Conservation (phyloP, 2,888 invertebrate species). For the Syrphus vitripennis region DNA sequence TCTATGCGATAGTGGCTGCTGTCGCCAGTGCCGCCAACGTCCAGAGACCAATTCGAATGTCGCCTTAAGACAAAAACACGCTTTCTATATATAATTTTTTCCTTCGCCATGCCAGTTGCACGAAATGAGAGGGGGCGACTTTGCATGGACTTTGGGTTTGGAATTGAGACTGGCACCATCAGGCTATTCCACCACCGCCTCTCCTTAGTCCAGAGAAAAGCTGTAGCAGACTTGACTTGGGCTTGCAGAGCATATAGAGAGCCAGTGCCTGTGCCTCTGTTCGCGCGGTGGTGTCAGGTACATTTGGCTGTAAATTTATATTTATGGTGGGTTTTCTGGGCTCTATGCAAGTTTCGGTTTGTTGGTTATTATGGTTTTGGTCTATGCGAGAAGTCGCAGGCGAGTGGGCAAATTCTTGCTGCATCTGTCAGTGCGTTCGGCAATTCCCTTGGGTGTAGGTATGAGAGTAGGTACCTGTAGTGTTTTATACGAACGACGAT, state of each 20-base stretch:
- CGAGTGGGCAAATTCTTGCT: constrained; percentile 64
- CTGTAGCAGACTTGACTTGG: background rate
- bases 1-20: constrained; percentile 59
- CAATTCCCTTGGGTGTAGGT: constrained; percentile 38
- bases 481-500: background rate
- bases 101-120: background rate
- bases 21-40: constrained; percentile 70
- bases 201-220: constrained; percentile 13
- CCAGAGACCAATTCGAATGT: constrained; percentile 68
- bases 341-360: constrained; percentile 24
- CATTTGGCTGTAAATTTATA: constrained; percentile 69
- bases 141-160: background rate
- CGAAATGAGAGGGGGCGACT: constrained; percentile 13
- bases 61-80: constrained; percentile 70
- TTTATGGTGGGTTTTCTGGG: constrained; percentile 63
- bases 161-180: constrained; percentile 16
- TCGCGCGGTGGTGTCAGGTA: constrained; percentile 59
- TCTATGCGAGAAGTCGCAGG: background rate
- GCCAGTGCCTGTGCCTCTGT: constrained; percentile 43
- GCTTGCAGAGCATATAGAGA: background rate
- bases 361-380: background rate
- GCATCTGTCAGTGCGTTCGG: constrained; percentile 46
- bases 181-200: background rate
- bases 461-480: constrained; percentile 4
- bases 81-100: constrained; percentile 37